These are phyloP conservation scores for Hapalemur alaotrensis DNA, from an alignment of 2,797 vertebrate genomes.

Conservation along the genomic window DNA sequence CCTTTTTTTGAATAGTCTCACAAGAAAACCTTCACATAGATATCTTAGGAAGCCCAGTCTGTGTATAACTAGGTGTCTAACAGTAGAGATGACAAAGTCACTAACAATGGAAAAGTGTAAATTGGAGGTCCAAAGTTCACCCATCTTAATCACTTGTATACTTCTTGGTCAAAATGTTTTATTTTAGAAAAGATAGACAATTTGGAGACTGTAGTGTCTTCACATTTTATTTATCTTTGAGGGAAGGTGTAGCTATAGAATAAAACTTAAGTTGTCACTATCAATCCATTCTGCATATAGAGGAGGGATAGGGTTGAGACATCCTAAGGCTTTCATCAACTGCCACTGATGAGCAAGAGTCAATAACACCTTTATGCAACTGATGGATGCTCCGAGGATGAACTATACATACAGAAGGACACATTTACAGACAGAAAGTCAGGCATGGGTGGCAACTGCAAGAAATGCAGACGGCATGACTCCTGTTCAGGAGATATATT, in stretches of 20 bases:
- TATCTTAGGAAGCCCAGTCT: not conserved
- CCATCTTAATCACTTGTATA: not conserved
- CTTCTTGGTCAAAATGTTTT: not conserved
- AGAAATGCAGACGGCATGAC: not conserved
- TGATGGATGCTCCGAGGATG: conserved; percentile 42
- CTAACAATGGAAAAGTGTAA: conserved; percentile 50
- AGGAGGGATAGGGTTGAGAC: conserved; percentile 37
- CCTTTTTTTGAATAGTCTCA: not conserved
- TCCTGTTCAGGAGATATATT: not conserved
- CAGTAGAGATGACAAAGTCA: not conserved
- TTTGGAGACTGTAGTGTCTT: conserved; percentile 12
- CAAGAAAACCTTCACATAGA: not conserved
- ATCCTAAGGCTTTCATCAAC: conserved; percentile 59
- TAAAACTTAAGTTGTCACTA: conserved; percentile 59
- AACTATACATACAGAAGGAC: conserved; percentile 68
- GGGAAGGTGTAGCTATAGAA: not conserved
- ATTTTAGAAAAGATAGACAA: not conserved
- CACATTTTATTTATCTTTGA: conserved; percentile 30
- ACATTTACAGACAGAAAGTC: not conserved
- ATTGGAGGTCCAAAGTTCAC: not conserved
- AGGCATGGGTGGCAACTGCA: not conserved
- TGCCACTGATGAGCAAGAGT: conserved; percentile 68
- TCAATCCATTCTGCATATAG: conserved; percentile 27
- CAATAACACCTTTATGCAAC: conserved; percentile 52
- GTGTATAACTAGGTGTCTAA: not conserved